Evolutionary conservation across 1,140 invertebrate genomes (phyloP).

Genomic region (Solenopsis fugax): DNA sequence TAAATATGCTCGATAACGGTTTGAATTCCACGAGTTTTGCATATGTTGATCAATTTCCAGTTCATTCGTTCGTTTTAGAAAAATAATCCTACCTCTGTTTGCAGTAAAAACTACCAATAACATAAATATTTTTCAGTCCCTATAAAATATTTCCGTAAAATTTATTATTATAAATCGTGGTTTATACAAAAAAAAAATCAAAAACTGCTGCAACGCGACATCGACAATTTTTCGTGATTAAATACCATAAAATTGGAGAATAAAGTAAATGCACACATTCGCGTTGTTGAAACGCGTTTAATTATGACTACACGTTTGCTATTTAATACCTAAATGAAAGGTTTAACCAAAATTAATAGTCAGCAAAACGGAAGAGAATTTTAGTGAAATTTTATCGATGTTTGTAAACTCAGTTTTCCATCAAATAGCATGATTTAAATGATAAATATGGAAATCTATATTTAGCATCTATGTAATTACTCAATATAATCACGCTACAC

Average conservation of each 20-base stretch:
- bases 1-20: neutral
- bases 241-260: neutral
- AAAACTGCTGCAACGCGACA: neutral
- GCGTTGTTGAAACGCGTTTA: neutral
- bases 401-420: neutral
- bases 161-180: conserved; percentile 18
- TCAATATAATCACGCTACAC: neutral
- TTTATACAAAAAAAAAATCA: neutral
- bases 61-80: neutral
- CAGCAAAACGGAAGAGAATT: neutral
- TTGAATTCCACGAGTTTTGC: neutral
- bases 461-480: neutral
- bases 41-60: neutral
- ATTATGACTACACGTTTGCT: neutral
- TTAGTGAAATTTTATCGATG: neutral
- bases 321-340: conserved; percentile 1
- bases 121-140: neutral
- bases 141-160: conserved; percentile 3
- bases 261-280: neutral
- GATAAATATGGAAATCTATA: conserved; percentile 10
- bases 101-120: neutral
- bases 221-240: conserved; percentile 10
- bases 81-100: conserved; percentile 24
- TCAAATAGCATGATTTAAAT: neutral
- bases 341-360: conserved; percentile 16